Evolutionary conservation across 2,888 invertebrate species (phyloP).

Genomic region (Parascotia fuliginaria): DNA sequence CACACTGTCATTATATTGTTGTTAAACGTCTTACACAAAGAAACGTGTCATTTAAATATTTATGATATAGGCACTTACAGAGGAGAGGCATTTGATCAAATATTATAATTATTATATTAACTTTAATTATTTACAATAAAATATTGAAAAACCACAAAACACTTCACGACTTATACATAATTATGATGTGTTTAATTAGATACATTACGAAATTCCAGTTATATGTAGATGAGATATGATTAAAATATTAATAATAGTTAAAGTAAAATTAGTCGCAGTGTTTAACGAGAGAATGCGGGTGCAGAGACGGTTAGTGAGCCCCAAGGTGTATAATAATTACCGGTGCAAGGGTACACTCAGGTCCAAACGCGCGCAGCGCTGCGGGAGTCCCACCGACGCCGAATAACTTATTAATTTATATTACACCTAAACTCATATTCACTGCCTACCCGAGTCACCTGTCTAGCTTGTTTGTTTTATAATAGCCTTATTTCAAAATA

Average conservation of each 20-base stretch:
- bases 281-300: slow-evolving; percentile 43
- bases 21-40: slow-evolving; percentile 32
- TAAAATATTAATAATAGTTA: slow-evolving; percentile 42
- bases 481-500: slow-evolving; percentile 71
- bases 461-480: slow-evolving; percentile 80
- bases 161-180: slow-evolving; percentile 32
- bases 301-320: slow-evolving; percentile 34
- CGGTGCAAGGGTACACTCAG: slow-evolving; percentile 44
- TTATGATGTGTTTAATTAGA: slow-evolving; percentile 45
- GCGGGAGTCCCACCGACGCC: slow-evolving; percentile 66
- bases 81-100: slow-evolving; percentile 9
- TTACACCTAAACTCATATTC: slow-evolving; percentile 74
- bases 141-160: neutral
- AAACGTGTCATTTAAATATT: no score
- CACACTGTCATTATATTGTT: slow-evolving; percentile 18
- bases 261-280: slow-evolving; percentile 40
- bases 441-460: slow-evolving; percentile 76
- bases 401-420: slow-evolving; percentile 83
- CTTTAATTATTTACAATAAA: neutral
- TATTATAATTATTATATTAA: neutral
- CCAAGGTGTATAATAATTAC: slow-evolving; percentile 52
- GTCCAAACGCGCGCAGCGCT: slow-evolving; percentile 51
- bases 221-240: slow-evolving; percentile 38
- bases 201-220: slow-evolving; percentile 41
- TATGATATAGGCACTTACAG: no score